Conservation (phyloP, 2,888 invertebrate species). For the Drosophila neoperkinsi region DNA sequence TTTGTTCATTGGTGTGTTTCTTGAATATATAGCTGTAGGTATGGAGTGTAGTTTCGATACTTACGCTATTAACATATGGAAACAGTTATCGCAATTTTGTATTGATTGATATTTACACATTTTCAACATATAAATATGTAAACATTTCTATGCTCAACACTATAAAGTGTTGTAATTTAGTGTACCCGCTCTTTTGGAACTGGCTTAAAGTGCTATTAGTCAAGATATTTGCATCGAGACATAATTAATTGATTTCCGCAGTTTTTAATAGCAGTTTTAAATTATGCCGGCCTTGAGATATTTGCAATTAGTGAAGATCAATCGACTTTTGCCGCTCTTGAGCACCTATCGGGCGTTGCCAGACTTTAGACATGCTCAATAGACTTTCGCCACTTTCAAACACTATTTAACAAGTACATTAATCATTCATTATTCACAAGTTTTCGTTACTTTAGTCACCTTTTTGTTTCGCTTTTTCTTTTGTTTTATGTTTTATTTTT, state of each 20-base stretch:
- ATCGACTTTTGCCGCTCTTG: slow-evolving; percentile 2
- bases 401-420: slow-evolving; percentile 25
- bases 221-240: not conserved
- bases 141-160: not conserved
- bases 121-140: not conserved
- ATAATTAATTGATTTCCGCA: not conserved
- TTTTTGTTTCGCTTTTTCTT: slow-evolving; percentile 19
- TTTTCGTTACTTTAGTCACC: slow-evolving; percentile 37
- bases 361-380: slow-evolving; percentile 20
- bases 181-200: not conserved
- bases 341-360: not conserved
- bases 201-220: not conserved
- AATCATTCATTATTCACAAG: slow-evolving; percentile 25
- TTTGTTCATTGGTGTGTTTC: not conserved
- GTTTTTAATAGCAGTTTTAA: not conserved
- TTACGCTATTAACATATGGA: not conserved
- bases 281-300: not conserved
- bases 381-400: slow-evolving; percentile 25
- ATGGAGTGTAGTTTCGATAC: too few species aligned
- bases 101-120: not conserved
- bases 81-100: not conserved
- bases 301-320: slow-evolving; percentile 1
- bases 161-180: not conserved
- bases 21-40: not conserved
- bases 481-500: not conserved